phyloP scores from a whole-genome alignment of 2,797 vertebrate species.

The Zonotrichia albicollis region DNA sequence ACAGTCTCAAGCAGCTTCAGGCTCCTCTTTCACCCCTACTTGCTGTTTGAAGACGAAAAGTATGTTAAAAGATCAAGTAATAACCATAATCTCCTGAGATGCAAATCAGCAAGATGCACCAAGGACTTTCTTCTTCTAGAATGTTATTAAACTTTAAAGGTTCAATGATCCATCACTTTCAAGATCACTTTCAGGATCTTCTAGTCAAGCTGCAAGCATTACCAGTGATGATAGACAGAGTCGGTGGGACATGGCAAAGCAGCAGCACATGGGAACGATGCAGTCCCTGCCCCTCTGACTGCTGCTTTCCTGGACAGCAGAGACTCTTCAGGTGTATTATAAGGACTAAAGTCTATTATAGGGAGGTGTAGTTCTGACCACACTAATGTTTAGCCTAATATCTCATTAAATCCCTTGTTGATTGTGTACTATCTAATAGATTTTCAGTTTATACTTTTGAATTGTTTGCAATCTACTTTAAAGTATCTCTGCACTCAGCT shows the following conservation, averaged over 20 bases:
- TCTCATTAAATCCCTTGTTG: neutral
- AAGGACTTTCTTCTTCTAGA: neutral
- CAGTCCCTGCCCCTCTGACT: neutral
- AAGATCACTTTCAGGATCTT: neutral
- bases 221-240: neutral
- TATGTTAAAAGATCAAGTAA: constrained; percentile 33
- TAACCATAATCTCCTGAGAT: constrained; percentile 13
- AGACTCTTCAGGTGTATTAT: neutral
- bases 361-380: neutral
- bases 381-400: neutral
- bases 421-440: neutral
- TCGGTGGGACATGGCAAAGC: neutral
- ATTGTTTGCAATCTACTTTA: neutral
- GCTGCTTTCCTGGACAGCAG: neutral
- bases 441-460: neutral
- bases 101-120: constrained; percentile 7
- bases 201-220: neutral
- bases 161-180: neutral
- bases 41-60: constrained; percentile 24
- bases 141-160: neutral
- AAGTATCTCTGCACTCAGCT: neutral
- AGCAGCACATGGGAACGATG: rapidly evolving
- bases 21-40: constrained; percentile 18
- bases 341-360: neutral
- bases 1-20: constrained; percentile 42